Evolutionary conservation across 2,888 invertebrate species (phyloP), one percentile per base, ranked within the genome.

Genomic region (Rhingia rostrata): DNA sequence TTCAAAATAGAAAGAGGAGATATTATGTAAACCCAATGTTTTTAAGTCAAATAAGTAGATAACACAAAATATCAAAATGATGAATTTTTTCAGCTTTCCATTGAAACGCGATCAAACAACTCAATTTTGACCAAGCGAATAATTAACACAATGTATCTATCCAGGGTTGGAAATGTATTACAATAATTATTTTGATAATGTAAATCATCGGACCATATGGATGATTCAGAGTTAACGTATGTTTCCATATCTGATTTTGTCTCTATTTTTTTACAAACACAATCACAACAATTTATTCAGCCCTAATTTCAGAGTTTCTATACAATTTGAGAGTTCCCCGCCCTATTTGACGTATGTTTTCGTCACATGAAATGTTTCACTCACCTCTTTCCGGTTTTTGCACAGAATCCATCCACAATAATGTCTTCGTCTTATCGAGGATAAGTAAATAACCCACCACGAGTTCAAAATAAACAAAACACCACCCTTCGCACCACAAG

Each of bases 81-180:
- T 9, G 9, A 6, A 49, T 5, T 63, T 37, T 63, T n/a, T 5
- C n/a, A 37, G 56, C 10, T 47, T 9, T n/a, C 0, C 33, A 22
- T 22, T 39, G 53, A 54, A 39, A 70, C 78, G 61, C 49, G 66
- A 82, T 67, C 61, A 47, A 78, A 67, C 43, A 72, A 63, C 77
- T 72, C 72, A 78, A 82, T 78, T 78, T 66, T 78, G 61, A 82
- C 78, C 49, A 67, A 82, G 54, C 30, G 33, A 43, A 51, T 51
- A 60, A 35, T 47, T 51, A 67, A 43, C 53, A 67, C 22, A 51
- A 47, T 39, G 12, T 45, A 45, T 5, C 14, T 12, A 14, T 41
- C 14, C 61, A 54, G 14, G 3, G 10, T n/a, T 12, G 10, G 41
- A 22, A 9, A 7, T 12, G 9, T 49, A 10, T 47, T 30, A 12